Base-by-base conservation (phyloP, 2,888 invertebrate genomes). In the Habroteleia sp. region DNA sequence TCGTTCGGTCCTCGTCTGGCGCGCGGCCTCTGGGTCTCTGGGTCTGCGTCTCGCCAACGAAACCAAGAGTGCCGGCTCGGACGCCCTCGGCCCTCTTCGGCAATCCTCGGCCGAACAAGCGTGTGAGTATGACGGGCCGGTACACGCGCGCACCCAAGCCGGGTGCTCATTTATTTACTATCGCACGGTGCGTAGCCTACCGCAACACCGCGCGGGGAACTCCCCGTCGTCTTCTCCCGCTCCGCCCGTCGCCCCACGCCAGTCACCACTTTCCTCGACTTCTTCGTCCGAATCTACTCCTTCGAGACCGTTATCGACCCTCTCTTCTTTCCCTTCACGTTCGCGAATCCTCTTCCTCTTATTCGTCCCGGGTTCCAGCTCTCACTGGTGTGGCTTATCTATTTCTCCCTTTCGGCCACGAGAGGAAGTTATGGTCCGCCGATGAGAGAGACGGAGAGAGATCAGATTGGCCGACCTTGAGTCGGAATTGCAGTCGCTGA, bases 101-200 rank as follows among this genome's bases (percentile, higher is more conserved):
- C 20, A 3, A 8, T 3, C 25, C 42, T 71, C 76, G 77, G 39
- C 20, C 6, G 2, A 3, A 5, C 20, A 10, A 23, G 41, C 48
- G 39, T 39, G 56, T 46, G 41, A 48, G 50, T 52, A 31, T 33
- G 44, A 35, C 37, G 48, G 68, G 25, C 68, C 60, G 62, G 62
- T 54, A 54, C 60, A 62, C 71, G 62, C 71, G 62, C 65, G 60
- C 62, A 56, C 60, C 35, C 33, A 37, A 39, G 68, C 74, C 74
- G 74, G 74, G 29, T 68, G 54, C 69, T 54, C 69, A 74, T 69
- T 69, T 69, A 56, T 74, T 63, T 74, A 63, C 69, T 74, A 68
- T 68, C 68, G 50, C 66, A 68, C 60, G 60, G 50, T 80, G 80
- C 83, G 80, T 82, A 83, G 81, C 83, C 83, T 83, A 83, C 83